A percentile compares a stretch with the other conserved stretches of the same genome.
Evolutionary conservation across 1,140 invertebrate species (phyloP).

Genomic region (Coelopa frigida): DNA sequence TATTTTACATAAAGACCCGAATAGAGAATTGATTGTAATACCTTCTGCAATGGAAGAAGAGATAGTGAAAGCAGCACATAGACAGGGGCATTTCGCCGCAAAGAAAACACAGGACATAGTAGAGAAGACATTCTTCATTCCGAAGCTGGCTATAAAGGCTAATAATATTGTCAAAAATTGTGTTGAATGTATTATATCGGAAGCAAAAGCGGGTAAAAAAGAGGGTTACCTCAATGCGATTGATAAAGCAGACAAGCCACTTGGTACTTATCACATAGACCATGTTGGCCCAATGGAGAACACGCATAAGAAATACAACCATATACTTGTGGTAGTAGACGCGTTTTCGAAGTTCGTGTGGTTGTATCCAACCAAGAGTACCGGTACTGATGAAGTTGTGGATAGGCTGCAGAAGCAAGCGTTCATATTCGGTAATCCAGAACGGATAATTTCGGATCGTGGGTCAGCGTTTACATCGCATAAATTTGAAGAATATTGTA

Average conservation of each 20-base stretch:
- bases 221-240: slow-evolving; percentile 37
- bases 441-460: slow-evolving; percentile 34
- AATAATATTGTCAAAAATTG: slow-evolving; percentile 30
- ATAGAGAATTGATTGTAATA: slow-evolving; percentile 1
- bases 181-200: slow-evolving; percentile 27
- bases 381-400: slow-evolving; percentile 6
- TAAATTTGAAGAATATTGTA: slow-evolving; percentile 26
- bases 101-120: background rate
- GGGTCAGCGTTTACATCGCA: slow-evolving; percentile 22
- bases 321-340: slow-evolving; percentile 41
- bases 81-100: slow-evolving; percentile 3
- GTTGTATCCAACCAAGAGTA: slow-evolving; percentile 24
- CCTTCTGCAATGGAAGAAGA: slow-evolving; percentile 1
- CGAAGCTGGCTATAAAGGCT: slow-evolving; percentile 18
- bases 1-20: background rate
- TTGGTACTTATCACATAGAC: slow-evolving; percentile 20
- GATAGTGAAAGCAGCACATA: background rate
- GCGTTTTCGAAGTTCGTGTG: slow-evolving; percentile 44
- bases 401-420: slow-evolving; percentile 19
- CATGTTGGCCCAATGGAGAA: slow-evolving; percentile 32
- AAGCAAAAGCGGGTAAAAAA: slow-evolving; percentile 35
- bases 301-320: slow-evolving; percentile 39
- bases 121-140: slow-evolving; percentile 1
- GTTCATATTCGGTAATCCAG: slow-evolving; percentile 35
- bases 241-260: slow-evolving; percentile 24